These are phyloP conservation scores for Apocrypta bakeri DNA, from an alignment of 1,140 invertebrate genomes.

Conservation along the genomic window DNA sequence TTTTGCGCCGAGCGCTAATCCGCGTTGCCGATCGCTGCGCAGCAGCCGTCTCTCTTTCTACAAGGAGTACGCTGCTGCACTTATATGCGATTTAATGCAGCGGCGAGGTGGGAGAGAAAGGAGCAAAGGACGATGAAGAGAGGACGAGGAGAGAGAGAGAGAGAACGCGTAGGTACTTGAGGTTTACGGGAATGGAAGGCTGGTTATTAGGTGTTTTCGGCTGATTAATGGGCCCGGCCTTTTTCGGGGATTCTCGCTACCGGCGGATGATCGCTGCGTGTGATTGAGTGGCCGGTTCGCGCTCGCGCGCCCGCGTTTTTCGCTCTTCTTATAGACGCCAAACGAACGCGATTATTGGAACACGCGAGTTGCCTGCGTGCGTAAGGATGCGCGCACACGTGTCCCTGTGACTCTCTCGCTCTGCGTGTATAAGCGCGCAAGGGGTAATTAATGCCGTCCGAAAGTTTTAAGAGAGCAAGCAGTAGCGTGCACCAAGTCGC, in stretches of 20 bases:
- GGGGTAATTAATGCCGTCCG: slow-evolving; percentile 43
- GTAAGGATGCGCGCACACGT: neutral
- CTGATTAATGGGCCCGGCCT: slow-evolving; percentile 50
- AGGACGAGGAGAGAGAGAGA: neutral
- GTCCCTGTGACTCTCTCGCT: neutral
- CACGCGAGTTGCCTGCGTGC: slow-evolving; percentile 20
- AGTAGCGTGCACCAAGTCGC: slow-evolving; percentile 7
- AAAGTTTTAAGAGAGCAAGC: slow-evolving; percentile 26
- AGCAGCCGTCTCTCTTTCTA: slow-evolving; percentile 3
- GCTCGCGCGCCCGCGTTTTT: neutral
- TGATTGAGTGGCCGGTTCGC: slow-evolving; percentile 34
- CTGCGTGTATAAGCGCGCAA: slow-evolving; percentile 11
- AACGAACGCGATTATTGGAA: slow-evolving; percentile 22
- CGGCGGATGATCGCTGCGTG: slow-evolving; percentile 44
- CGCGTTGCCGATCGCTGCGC: slow-evolving; percentile 49
- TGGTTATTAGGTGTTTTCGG: slow-evolving; percentile 52
- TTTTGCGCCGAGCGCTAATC: slow-evolving; percentile 45
- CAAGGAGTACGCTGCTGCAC: slow-evolving; percentile 15
- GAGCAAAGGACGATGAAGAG: neutral
- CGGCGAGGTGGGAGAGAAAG: neutral
- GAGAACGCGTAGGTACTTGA: slow-evolving; percentile 46
- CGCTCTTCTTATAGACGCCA: neutral
- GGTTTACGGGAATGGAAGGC: slow-evolving; percentile 52
- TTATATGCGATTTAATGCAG: slow-evolving; percentile 40
- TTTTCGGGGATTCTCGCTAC: slow-evolving; percentile 47